Percentiles rank a stretch among this genome's conserved stretches.
Evolutionary conservation across 30 jellyfish, hydroid and myxozoan genomes (phyloP).

Genomic region (Haliclystus octoradiatus): DNA sequence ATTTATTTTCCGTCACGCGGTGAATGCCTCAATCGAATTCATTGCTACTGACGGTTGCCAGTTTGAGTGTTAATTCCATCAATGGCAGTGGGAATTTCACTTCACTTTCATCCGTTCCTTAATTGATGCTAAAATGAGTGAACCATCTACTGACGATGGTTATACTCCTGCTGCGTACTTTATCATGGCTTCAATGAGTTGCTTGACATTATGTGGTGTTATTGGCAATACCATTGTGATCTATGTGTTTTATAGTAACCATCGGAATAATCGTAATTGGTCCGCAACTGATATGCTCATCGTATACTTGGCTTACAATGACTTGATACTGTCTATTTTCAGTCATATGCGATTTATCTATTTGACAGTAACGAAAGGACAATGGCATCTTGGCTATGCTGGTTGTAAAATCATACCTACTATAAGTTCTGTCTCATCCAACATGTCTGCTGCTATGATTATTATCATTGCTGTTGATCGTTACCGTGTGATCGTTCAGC

Average conservation of each 20-base stretch:
- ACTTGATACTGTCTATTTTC: slow-evolving; percentile 42
- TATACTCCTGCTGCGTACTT: no score
- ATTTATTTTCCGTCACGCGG: no score
- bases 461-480: slow-evolving; percentile 73
- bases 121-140: neutral
- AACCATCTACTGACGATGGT: no score
- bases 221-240: slow-evolving; percentile 44
- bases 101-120: no score
- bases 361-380: slow-evolving; percentile 23
- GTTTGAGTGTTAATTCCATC: no score
- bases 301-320: slow-evolving; percentile 45
- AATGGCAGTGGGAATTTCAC: no score
- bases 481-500: slow-evolving; percentile 64
- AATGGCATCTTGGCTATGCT: slow-evolving; percentile 67
- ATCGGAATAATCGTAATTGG: slow-evolving; percentile 39
- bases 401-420: slow-evolving; percentile 72
- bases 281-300: slow-evolving; percentile 57
- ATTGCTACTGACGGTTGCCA: no score
- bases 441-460: slow-evolving; percentile 57
- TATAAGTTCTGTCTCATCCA: slow-evolving; percentile 42
- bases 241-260: slow-evolving; percentile 18
- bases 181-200: no score
- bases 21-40: no score
- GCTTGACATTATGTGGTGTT: slow-evolving; percentile 58
- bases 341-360: slow-evolving; percentile 41